These are phyloP conservation scores for Alectura lathami DNA, from an alignment of 2,113 vertebrate genomes.

Conservation along the genomic window DNA sequence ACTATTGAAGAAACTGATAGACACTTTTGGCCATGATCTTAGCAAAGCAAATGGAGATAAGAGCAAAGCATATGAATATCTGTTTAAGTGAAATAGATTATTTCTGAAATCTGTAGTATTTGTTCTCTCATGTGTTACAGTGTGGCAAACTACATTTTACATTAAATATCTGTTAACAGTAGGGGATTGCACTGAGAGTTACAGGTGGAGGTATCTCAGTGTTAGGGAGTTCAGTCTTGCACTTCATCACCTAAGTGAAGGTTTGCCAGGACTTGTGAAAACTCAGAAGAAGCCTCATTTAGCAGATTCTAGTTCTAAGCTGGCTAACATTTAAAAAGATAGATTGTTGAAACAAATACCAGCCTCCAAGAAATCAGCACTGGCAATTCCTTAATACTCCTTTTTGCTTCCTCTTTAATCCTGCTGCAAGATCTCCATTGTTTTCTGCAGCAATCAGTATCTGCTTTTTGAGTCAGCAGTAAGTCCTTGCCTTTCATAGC, in stretches of 20 bases:
- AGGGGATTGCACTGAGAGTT: background rate
- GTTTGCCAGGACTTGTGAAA: background rate
- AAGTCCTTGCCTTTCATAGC: background rate
- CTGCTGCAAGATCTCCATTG: background rate
- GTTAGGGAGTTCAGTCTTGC: background rate
- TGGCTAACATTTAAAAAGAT: background rate
- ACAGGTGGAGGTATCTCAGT: background rate
- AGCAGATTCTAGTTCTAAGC: background rate
- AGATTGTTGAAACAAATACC: background rate
- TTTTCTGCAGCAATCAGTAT: background rate
- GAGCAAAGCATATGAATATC: background rate
- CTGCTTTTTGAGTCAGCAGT: slow-evolving; percentile 44
- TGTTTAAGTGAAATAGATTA: background rate
- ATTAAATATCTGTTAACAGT: background rate
- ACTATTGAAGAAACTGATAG: background rate
- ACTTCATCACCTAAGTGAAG: background rate
- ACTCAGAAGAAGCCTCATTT: background rate
- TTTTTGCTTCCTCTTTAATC: background rate
- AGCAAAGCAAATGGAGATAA: background rate
- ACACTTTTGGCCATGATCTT: background rate
- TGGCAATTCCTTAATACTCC: background rate
- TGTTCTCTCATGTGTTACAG: background rate
- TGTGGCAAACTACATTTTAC: background rate
- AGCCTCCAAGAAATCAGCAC: background rate
- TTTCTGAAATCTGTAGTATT: background rate